phyloP scores from a whole-genome alignment of 1,140 invertebrate species.

The Lasioglossum baleicum region DNA sequence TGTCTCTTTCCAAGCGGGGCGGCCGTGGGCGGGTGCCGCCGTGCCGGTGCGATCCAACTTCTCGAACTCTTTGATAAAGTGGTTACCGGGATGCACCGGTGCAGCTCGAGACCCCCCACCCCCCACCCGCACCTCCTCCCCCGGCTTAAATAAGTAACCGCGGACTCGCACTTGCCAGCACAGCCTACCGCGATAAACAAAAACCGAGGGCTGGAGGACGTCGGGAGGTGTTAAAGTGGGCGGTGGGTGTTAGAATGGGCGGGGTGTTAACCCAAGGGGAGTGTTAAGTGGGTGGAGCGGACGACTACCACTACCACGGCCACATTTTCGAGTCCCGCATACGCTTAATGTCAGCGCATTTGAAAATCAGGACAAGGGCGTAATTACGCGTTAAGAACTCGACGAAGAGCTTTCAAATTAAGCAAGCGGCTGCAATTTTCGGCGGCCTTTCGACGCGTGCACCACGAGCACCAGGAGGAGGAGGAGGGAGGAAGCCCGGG shows the following conservation, averaged over 20 bases:
- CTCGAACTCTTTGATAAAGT: conserved; percentile 25
- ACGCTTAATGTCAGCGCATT: conserved; percentile 47
- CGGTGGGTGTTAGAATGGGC: conserved; percentile 13
- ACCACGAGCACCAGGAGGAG: too few relatives aligned
- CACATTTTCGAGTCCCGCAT: conserved; percentile 21
- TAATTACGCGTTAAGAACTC: conserved; percentile 47
- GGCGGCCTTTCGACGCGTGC: conserved; percentile 19
- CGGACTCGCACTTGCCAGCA: conserved; percentile 1
- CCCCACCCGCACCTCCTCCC: too few relatives aligned
- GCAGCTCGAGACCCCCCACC: background rate
- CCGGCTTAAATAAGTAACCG: conserved; percentile 21
- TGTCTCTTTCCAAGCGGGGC: conserved; percentile 2
- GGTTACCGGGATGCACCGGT: conserved; percentile 6
- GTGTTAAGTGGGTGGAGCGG: too few relatives aligned
- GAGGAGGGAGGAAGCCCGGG: background rate
- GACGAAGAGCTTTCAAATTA: conserved; percentile 48
- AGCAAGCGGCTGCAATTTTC: conserved; percentile 42
- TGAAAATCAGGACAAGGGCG: conserved; percentile 51
- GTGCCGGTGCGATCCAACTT: conserved; percentile 6
- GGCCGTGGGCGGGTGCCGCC: background rate
- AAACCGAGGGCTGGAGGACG: conserved; percentile 15
- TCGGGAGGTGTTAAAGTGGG: too few relatives aligned
- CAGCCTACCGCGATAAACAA: conserved; percentile 14
- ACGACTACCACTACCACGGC: background rate
- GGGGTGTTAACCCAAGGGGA: background rate